Conservation (phyloP, 2,113 vertebrate species). For the Narcine bancroftii region DNA sequence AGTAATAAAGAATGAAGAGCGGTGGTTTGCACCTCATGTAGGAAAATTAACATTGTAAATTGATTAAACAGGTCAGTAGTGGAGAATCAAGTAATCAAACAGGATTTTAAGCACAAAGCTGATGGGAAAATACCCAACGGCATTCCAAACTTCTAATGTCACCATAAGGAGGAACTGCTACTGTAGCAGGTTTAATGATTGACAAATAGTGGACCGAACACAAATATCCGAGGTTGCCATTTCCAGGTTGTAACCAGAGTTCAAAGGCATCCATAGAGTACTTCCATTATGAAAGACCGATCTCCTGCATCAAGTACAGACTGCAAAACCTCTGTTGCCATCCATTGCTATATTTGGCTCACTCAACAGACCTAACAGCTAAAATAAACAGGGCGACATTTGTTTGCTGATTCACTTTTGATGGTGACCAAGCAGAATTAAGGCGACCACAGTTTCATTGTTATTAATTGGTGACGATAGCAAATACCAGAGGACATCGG, state of each 20-base stretch:
- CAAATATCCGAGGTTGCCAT: constrained; percentile 12
- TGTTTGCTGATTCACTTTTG: not conserved
- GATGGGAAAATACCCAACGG: not conserved
- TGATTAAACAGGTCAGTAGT: not conserved
- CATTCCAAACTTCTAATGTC: not conserved
- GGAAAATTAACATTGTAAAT: not conserved
- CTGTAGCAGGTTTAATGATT: not conserved
- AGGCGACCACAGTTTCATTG: not conserved
- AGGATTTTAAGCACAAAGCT: not conserved
- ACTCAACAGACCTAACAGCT: not conserved
- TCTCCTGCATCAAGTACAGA: not conserved
- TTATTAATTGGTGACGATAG: too few relatives aligned
- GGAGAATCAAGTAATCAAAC: not conserved
- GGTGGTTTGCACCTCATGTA: not conserved
- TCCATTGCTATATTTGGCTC: not conserved
- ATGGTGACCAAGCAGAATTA: not conserved
- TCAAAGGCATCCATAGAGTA: constrained; percentile 14
- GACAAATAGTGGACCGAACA: not conserved
- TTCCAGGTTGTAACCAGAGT: constrained; percentile 21
- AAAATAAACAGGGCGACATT: not conserved
- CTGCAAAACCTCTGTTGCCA: not conserved
- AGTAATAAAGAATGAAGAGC: not conserved
- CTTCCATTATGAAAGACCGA: not conserved
- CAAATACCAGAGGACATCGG: too few relatives aligned
- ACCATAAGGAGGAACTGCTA: not conserved